Base-by-base conservation (phyloP, 1,140 invertebrate genomes). In the Maconellicoccus hirsutus region DNA sequence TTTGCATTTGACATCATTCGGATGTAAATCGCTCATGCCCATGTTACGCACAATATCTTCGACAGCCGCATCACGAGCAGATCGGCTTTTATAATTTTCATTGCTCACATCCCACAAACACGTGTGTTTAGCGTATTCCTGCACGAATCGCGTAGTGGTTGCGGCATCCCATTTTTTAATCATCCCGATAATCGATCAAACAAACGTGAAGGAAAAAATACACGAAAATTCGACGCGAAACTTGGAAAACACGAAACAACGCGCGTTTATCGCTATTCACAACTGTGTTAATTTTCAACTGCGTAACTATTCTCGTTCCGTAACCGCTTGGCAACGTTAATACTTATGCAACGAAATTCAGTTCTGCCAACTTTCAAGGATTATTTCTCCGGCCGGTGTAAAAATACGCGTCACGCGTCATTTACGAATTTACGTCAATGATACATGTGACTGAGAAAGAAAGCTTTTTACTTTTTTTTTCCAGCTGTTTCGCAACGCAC, bases 291-390 rank as follows among this genome's bases (percentile, higher is more conserved):
- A 19, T 52, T 52, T 52, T 19, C 10, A 52, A 52, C 42, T 52
- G 42, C 42, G 42, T 52, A 52, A 52, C 42, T 52, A 52, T 52
- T 52, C 42, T 52, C 42, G 42, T 52, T 52, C 42, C 42, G 42
- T 52, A 52, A 52, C 42, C 16, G n/a, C 42, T 52, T 52, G 42
- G 42, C 42, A 52, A 52, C 42, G 42, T 52, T 52, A 52, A 3
- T 52, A 16, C 42, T 52, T 52, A 52, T 52, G 42, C 42, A 52
- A 52, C 42, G 42, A 52, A 16, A 14, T 16, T 52, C 42, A 52
- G 42, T 52, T 52, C 42, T 52, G n/a, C 42, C 42, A 52, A 52
- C 42, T 52, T 52, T 52, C 42, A 52, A 52, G 42, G 42, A 52
- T 52, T 16, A 52, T 52, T 52, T 19, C 42, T 8, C 2, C 42